Evolutionary conservation across 2,113 vertebrate species (phyloP), one percentile per base, ranked within the genome.

Genomic region (Macroglossus sobrinus): DNA sequence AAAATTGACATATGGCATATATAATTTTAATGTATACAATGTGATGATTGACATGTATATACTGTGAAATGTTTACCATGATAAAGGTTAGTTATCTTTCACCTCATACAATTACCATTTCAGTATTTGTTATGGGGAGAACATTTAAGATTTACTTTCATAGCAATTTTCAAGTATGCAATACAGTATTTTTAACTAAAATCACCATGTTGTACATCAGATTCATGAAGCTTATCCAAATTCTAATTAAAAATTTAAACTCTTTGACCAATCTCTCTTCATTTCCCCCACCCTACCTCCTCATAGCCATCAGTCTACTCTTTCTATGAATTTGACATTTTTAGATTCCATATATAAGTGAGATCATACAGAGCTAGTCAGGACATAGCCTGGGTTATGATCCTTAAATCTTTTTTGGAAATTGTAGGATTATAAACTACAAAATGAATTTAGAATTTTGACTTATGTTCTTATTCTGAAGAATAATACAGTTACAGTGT

Each of bases 171-270:
- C 55, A 50, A 72, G n/a, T 59, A 63, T 53, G 79, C 2, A 63
- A 63, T 88, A 85, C 11, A 80, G 28, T 53, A 61, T 21, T 50
- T 15, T 64, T 80, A 80, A 81, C n/a, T 93, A 47, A 4, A 88
- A 45, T 81, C 35, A 81, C 45, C 64, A 94, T 64, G 50, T n/a
- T 59, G 5, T 86, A 85, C 45, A 45, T 78, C n/a, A 76, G 47
- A 85, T 72, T 85, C 53, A 63, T 6, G 38, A 68, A 81, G 63
- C 35, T 78, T 80, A 64, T 4, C 55, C 30, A 81, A 74, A 28
- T 76, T 92, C 75, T 81, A 72, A 92, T 24, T 63, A 80, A 94
- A 93, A 53, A 40, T 80, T 55, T 88, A 35, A 93, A 81, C 11
- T 21, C 38, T 80, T 71, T 80, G 43, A 87, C 53, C n/a, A 63